Base-by-base conservation (phyloP, 2,113 vertebrate species). In the Litocranius walleri region DNA sequence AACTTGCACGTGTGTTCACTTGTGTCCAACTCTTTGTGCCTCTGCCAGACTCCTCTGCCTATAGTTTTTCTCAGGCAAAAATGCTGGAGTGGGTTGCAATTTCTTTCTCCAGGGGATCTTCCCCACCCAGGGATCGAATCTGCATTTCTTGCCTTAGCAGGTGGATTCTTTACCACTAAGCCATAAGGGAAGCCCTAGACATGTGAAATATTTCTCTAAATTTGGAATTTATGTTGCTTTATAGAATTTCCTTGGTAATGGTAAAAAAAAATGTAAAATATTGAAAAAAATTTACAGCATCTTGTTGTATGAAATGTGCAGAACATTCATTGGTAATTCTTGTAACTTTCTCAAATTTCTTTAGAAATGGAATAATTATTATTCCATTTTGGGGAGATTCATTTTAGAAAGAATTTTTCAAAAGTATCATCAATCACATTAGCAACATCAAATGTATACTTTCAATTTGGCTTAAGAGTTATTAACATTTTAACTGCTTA, bases 231-330 rank as follows among this genome's bases (percentile, higher is more conserved):
- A 59, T 15, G 6, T 52, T 67, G 54, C 2, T 87, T 94, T 90
- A 40, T 92, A 36, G 16, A 89, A 92, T 77, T 92, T 92, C 12
- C n/a, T 90, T 48, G 3, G 17, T 36, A 56, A 92, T 77, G 56
- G 45, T 10, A 61, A 81, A 56, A 45, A 45, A 50, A 43, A 23
- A 92, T 6, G 17, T 45, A 54, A 29, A 74, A 62, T 25, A 54
- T 14, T 13, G 2, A 43, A 71, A 91, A 54, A n/a, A 45, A 23
- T 10, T 82, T 83, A 59, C 27, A 27, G 43, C 56, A 23, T 8
- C 17, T 54, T 83, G 29, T 7, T 94, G 0, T 54, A 54, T 45
- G 16, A 57, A 61, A 54, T 29, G 6, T 90, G 6, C 8, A 48
- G 29, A 83, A 71, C 0, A 27, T 30, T 6, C 21, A 12, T 57